phyloP scores from a whole-genome alignment of 2,113 vertebrate species.

The Mus musculus region DNA sequence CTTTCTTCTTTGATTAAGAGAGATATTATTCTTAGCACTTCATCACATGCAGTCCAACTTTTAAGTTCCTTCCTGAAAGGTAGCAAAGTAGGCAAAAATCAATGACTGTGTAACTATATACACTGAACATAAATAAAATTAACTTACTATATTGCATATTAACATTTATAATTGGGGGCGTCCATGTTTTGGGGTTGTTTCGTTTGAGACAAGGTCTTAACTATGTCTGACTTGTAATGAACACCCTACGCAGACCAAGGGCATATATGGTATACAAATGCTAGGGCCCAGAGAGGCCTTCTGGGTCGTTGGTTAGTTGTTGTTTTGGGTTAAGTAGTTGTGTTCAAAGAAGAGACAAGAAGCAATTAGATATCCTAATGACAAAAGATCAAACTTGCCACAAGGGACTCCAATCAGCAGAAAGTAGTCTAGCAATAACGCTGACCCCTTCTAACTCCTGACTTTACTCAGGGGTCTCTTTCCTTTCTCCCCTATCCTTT shows the following conservation, averaged over 20 bases:
- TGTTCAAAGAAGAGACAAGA: no score
- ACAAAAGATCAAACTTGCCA: no score
- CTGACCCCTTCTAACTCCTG: no score
- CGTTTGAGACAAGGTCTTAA: background rate
- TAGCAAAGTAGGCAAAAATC: slow-evolving; percentile 1
- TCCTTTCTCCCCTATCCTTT: no score
- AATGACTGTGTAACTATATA: background rate
- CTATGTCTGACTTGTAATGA: background rate
- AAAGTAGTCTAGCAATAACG: no score
- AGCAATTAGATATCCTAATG: no score
- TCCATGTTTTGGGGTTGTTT: background rate
- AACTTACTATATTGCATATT: background rate
- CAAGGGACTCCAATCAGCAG: no score
- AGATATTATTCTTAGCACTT: background rate
- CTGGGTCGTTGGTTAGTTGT: no score
- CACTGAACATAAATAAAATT: background rate
- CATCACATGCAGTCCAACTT: background rate
- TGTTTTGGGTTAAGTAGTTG: no score
- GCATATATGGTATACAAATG: no score
- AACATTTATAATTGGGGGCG: background rate
- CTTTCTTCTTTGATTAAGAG: slow-evolving; percentile 41
- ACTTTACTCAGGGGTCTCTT: no score
- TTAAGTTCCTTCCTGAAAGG: slow-evolving; percentile 54
- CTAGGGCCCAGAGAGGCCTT: no score
- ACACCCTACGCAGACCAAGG: background rate